Evolutionary conservation across 1,140 invertebrate species (phyloP), one percentile per base, ranked within the genome.

Genomic region (Sitobion miscanthi): DNA sequence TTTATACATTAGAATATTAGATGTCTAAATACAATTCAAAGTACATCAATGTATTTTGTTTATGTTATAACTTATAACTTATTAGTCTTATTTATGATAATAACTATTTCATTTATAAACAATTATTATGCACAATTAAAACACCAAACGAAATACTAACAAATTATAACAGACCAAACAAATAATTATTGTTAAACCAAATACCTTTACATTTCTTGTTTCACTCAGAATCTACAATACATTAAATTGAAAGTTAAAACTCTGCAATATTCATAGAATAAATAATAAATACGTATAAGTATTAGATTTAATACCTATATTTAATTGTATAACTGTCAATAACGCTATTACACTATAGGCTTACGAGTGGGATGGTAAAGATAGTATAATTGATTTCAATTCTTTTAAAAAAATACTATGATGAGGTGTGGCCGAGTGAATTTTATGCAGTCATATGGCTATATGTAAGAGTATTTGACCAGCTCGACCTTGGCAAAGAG

Each of bases 311-410:
- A 54, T 54, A 49, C 47, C 9, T 30, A 4, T n/a, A n/a, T n/a
- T 69, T 77, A n/a, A 1, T 62, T 25, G 62, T 69, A n/a, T 2
- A 77, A 77, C n/a, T 77, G n/a, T 77, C n/a, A 17, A 77, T 14
- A 77, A 77, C 14, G 62, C n/a, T 77, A 62, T 62, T 30, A 62
- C 30, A 62, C 23, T 62, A 35, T 35, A 77, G 30, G 30, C 14
- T 77, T n/a, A n/a, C 4, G 14, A 77, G 62, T n/a, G 30, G 30
- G 4, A 77, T 77, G n/a, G 62, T n/a, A 77, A 69, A 77, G 11
- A 77, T 77, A n/a, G 62, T 35, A 77, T 77, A 77, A 77, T 77
- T 77, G n/a, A 77, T 77, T 77, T 77, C 62, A 77, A 77, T 77
- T n/a, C 62, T 77, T n/a, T 1, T 30, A n/a, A 35, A 77, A 77